A percentile compares a stretch with the other conserved stretches of the same genome.
These are phyloP conservation scores for Strigops habroptila DNA, from an alignment of 2,113 vertebrate genomes.

Conservation along the genomic window DNA sequence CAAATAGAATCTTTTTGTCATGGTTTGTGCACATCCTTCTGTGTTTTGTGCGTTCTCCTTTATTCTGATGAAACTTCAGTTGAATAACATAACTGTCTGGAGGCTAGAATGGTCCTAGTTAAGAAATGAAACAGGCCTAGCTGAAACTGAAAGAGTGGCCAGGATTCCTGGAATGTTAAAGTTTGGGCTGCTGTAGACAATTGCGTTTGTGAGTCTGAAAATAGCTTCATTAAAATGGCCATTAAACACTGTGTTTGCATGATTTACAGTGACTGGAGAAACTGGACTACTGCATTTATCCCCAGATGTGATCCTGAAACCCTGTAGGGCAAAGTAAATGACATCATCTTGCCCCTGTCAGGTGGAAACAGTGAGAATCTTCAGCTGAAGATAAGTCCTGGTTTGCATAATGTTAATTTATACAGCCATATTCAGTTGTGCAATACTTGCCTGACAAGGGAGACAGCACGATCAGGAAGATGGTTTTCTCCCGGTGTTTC, in stretches of 20 bases:
- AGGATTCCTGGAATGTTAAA: background rate
- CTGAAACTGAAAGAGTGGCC: background rate
- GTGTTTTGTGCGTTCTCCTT: background rate
- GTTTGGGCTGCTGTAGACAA: background rate
- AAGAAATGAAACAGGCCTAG: background rate
- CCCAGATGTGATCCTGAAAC: background rate
- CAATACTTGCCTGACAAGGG: background rate
- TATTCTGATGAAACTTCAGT: background rate
- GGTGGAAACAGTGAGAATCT: background rate
- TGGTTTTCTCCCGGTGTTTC: conserved; percentile 1
- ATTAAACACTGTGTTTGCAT: fast-evolving
- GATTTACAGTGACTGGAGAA: background rate
- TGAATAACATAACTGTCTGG: fast-evolving
- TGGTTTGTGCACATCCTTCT: background rate
- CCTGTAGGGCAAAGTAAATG: background rate
- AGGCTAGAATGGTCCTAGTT: background rate
- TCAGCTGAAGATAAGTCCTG: background rate
- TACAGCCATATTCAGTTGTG: background rate
- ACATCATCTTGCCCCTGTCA: background rate
- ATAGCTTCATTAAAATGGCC: background rate
- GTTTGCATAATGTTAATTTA: background rate
- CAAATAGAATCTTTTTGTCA: background rate
- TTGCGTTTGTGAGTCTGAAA: background rate
- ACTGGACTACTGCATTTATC: background rate
- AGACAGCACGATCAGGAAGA: background rate